These are phyloP conservation scores for Albula goreensis DNA, from an alignment of 2,113 vertebrate genomes.

Conservation along the genomic window DNA sequence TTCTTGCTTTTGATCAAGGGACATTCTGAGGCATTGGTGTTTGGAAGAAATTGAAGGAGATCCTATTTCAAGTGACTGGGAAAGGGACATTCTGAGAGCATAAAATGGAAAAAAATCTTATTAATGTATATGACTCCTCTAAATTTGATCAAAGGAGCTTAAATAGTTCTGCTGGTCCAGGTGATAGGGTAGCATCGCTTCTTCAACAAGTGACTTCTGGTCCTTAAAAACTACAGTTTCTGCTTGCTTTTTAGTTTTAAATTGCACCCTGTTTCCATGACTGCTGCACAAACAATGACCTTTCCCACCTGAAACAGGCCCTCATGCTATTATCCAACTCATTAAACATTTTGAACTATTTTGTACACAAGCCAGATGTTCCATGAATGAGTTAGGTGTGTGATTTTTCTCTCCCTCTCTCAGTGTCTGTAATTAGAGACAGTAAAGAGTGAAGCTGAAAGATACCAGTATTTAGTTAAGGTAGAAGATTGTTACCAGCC, in stretches of 20 bases:
- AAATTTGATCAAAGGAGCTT: not conserved
- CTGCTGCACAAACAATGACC: slow-evolving; percentile 2
- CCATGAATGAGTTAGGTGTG: slow-evolving; percentile 7
- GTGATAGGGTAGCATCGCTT: not conserved
- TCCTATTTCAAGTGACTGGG: slow-evolving; percentile 79
- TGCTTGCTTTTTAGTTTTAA: not conserved
- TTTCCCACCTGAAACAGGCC: slow-evolving; percentile 10
- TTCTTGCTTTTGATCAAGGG: not conserved
- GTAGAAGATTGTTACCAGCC: slow-evolving; percentile 62
- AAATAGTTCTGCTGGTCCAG: not conserved
- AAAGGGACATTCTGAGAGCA: slow-evolving; percentile 66
- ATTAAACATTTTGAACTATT: slow-evolving; percentile 16
- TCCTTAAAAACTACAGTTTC: not conserved
- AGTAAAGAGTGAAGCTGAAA: slow-evolving; percentile 25
- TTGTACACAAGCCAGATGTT: slow-evolving; percentile 31
- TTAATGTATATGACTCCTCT: not conserved
- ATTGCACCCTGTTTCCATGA: slow-evolving; percentile 7
- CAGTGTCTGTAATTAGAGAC: slow-evolving; percentile 30
- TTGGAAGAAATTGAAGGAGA: slow-evolving; percentile 58
- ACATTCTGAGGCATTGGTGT: slow-evolving; percentile 8
- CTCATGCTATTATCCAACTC: slow-evolving; percentile 9
- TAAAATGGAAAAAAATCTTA: too few species aligned
- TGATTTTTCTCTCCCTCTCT: not conserved
- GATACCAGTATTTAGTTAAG: slow-evolving; percentile 8
- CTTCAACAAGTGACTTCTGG: not conserved